Base-by-base conservation (phyloP, 2,113 vertebrate genomes). In the Corythornis madagascariensis region DNA sequence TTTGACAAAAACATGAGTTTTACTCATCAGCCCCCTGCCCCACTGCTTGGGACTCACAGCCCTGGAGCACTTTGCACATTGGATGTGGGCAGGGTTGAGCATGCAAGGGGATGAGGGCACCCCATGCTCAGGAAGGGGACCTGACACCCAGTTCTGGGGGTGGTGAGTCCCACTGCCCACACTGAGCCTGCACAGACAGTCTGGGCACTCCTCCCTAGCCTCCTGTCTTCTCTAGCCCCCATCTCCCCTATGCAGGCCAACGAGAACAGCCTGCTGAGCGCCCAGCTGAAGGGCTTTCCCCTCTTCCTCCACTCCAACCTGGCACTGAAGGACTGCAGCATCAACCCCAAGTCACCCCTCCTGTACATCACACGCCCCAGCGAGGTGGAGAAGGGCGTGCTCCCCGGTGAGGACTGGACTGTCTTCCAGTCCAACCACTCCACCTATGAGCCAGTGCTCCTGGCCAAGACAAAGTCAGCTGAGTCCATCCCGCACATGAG, bases 401-500 rank as follows among this genome's bases (percentile, higher is more conserved):
- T 99, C 29, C 99, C 99, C 0, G 99, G 99, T 3, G 99, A 99
- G 40, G 99, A 99, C 96, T 99, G 99, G 99, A 99, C 99, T 0
- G 99, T 99, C 63, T 99, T 99, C 97, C 99, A 99, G 97, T 99
- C 99, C 74, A 99, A 99, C 96, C 99, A 99, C 95, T 99, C 99
- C 50, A 99, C 99, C 24, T 99, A 99, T 0, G 99, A 99, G 96
- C 99, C 99, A 0, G 98, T 99, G 83, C 96, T 99, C 84, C 97
- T 99, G 95, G 99, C 99, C 86, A 99, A 99, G 96, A 99, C 99
- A 17, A 99, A 98, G 72, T 99, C 98, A 0, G 98, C 98, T 0
- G 99, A 99, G 96, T 99, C 98, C 65, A 96, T 99, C 15, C 98
- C 98, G 0, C 98, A 99, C 74, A 97, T 99, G 95, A 98, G 98